These are phyloP conservation scores for Rhodophaea formosa DNA, from an alignment of 2,888 invertebrate genomes.

Conservation along the genomic window DNA sequence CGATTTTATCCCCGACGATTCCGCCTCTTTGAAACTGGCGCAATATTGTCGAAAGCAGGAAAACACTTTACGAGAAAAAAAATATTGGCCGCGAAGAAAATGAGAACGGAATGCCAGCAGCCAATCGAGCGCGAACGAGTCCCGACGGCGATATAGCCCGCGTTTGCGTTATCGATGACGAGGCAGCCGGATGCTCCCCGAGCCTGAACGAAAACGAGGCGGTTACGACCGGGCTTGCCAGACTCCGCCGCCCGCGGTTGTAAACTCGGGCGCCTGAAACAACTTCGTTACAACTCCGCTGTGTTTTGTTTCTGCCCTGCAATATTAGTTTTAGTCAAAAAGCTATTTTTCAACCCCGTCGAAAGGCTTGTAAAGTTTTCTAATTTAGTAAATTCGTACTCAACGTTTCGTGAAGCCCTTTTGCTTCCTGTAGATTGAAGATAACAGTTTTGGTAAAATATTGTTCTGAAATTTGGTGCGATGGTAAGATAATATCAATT, in stretches of 20 bases:
- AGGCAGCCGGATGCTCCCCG: slow-evolving; percentile 44
- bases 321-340: slow-evolving; percentile 80
- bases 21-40: slow-evolving; percentile 72
- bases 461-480: slow-evolving; percentile 41
- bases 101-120: slow-evolving; percentile 69
- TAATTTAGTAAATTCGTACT: slow-evolving; percentile 76
- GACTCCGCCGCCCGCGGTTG: slow-evolving; percentile 55
- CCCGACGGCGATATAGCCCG: slow-evolving; percentile 65
- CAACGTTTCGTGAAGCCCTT: slow-evolving; percentile 54
- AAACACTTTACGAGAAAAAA: slow-evolving; percentile 73
- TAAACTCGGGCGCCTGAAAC: slow-evolving; percentile 64
- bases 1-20: slow-evolving; percentile 71
- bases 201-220: slow-evolving; percentile 52
- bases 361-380: slow-evolving; percentile 76
- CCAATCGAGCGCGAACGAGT: slow-evolving; percentile 72
- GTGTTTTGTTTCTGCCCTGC: slow-evolving; percentile 72
- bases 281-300: slow-evolving; percentile 76
- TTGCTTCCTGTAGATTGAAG: slow-evolving; percentile 50
- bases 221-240: slow-evolving; percentile 31
- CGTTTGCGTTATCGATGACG: slow-evolving; percentile 67
- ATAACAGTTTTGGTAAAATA: slow-evolving; percentile 52
- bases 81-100: slow-evolving; percentile 68
- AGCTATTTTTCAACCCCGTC: slow-evolving; percentile 76
- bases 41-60: slow-evolving; percentile 79
- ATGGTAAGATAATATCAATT: slow-evolving; percentile 57